Percentiles rank a stretch among this genome's conserved stretches.
These are phyloP conservation scores for Drosophila greeni DNA, from an alignment of 2,888 invertebrate genomes.

Conservation along the genomic window DNA sequence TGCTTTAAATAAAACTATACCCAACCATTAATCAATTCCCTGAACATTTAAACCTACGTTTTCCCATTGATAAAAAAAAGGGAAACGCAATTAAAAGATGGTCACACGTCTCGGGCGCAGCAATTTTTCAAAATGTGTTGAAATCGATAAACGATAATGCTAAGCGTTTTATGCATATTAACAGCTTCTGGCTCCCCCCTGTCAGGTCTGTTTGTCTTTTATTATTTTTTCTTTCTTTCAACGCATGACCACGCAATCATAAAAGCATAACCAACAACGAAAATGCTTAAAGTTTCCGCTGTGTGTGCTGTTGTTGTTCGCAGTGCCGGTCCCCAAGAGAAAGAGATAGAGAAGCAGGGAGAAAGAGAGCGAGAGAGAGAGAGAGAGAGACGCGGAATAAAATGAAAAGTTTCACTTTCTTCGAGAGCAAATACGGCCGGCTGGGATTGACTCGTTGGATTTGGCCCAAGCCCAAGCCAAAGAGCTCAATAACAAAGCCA, in stretches of 20 bases:
- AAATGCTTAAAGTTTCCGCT: slow-evolving; percentile 30
- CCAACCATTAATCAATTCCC: neutral
- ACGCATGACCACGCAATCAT: slow-evolving; percentile 52
- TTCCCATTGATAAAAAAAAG: slow-evolving; percentile 21
- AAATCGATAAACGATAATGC: slow-evolving; percentile 51
- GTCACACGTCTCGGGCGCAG: slow-evolving; percentile 25
- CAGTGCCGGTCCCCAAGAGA: slow-evolving; percentile 34
- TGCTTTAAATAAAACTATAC: neutral
- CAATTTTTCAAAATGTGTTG: slow-evolving; percentile 42
- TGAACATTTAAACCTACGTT: neutral
- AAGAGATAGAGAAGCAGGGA: slow-evolving; percentile 22
- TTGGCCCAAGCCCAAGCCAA: slow-evolving; percentile 22
- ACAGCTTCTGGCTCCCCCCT: slow-evolving; percentile 21
- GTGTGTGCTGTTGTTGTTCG: slow-evolving; percentile 44
- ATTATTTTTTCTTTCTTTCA: slow-evolving; percentile 21
- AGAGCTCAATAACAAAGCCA: slow-evolving; percentile 7
- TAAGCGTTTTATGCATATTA: slow-evolving; percentile 55
- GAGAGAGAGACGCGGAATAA: slow-evolving; percentile 18
- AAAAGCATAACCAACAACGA: slow-evolving; percentile 41
- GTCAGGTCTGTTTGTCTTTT: slow-evolving; percentile 13
- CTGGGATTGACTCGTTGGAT: slow-evolving; percentile 30
- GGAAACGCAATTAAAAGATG: slow-evolving; percentile 32
- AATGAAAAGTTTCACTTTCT: slow-evolving; percentile 68
- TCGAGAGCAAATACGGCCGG: slow-evolving; percentile 42
- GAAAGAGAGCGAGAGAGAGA: slow-evolving; percentile 21